A percentile compares a stretch with the other conserved stretches of the same genome.
These are phyloP conservation scores for Manis javanica DNA, from an alignment of 2,797 vertebrate species.

Conservation along the genomic window DNA sequence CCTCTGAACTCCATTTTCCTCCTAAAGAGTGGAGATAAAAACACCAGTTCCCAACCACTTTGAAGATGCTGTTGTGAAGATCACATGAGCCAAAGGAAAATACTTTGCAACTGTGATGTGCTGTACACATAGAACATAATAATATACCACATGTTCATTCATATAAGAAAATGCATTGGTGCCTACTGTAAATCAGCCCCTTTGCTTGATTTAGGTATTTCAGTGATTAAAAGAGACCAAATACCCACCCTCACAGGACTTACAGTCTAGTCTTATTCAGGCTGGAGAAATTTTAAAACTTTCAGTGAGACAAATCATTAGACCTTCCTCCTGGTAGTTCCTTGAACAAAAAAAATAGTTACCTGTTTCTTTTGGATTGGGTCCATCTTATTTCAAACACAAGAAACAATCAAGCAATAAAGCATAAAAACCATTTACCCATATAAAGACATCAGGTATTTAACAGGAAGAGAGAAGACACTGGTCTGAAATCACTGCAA, in stretches of 20 bases:
- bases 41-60: not conserved
- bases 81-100: not conserved
- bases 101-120: not conserved
- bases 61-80: not conserved
- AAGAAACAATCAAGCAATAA: not conserved
- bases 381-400: not conserved
- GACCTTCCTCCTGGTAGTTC: not conserved
- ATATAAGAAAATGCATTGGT: not conserved
- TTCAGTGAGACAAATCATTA: not conserved
- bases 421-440: not conserved
- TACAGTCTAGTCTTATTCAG: not conserved
- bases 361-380: not conserved
- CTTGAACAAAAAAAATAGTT: constrained; percentile 3
- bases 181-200: not conserved
- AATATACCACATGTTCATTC: not conserved
- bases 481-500: not conserved
- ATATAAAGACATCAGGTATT: not conserved
- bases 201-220: not conserved
- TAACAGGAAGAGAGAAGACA: not conserved
- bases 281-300: not conserved
- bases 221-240: not conserved
- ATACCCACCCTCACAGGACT: not conserved
- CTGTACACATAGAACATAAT: not conserved
- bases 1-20: not conserved
- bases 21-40: not conserved